Base-by-base conservation (phyloP, 2,888 invertebrate species). In the Achlya flavicornis region DNA sequence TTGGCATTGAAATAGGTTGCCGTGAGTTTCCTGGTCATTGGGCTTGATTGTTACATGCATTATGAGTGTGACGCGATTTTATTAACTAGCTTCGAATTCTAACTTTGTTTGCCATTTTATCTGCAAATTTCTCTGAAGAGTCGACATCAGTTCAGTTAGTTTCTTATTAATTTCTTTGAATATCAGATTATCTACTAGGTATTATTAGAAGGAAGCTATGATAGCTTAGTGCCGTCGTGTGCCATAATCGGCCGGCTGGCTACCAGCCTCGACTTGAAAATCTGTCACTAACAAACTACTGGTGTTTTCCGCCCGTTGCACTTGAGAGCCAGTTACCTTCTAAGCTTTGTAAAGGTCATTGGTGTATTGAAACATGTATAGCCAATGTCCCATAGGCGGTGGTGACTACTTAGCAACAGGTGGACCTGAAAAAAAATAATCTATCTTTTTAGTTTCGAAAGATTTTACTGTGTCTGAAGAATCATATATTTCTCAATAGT, bases 21-120 rank as follows among this genome's bases (percentile, higher is more conserved):
- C 62, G 61, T 73, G 65, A 68, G 70, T 71, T 74, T 73, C 78
- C 75, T 75, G 70, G 70, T 62, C 63, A 66, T 68, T 65, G 57
- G 19, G 43, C 61, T 35, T 74, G 74, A 76, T 72, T 67, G 73
- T 64, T 53, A 53, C 53, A 14, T 53, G 10, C 53, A 53, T 73
- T 66, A 64, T 65, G 10, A 5, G 5, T 7, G 72, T 72, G 65
- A 65, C 66, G 8, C 10, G n/a, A 16, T 57, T 66, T 46, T 32
- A 48, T n/a, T 41, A n/a, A 8, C 53, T 53, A 53, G 19, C 19
- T 19, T n/a, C 19, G 16, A 14, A 16, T 14, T 16, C 16, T n/a
- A 16, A 48, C n/a, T 14, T 46, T n/a, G 46, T 14, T n/a, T 46
- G 46, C 35, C 26, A 46, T 8, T 41, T 41, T 0, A 41, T 41